These are phyloP conservation scores for Meriones unguiculatus DNA, from an alignment of 2,113 vertebrate species.

Conservation along the genomic window DNA sequence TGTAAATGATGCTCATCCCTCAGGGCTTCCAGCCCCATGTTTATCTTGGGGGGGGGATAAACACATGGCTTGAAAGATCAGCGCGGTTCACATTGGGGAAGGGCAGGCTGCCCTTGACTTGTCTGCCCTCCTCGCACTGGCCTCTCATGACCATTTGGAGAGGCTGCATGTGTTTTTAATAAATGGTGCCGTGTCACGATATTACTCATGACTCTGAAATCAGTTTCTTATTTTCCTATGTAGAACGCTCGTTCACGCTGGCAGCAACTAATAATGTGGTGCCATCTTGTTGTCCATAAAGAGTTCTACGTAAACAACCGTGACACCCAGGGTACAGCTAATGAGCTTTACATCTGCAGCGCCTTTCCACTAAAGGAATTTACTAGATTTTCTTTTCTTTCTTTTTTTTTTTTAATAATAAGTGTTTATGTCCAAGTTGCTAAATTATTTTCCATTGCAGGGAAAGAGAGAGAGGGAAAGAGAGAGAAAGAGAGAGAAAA, in stretches of 20 bases:
- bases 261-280: conserved; percentile 39
- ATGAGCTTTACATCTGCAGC: conserved; percentile 48
- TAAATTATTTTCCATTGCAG: conserved; percentile 44
- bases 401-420: conserved; percentile 28
- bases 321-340: conserved; percentile 34
- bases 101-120: conserved; percentile 55
- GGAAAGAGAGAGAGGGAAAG: not conserved
- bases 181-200: conserved; percentile 32
- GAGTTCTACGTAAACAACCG: conserved; percentile 34
- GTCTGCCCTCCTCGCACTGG: conserved; percentile 64
- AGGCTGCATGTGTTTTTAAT: conserved; percentile 59
- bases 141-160: conserved; percentile 10
- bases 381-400: conserved; percentile 48
- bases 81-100: not conserved
- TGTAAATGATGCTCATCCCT: not conserved
- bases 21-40: conserved; percentile 40
- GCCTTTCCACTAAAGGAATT: conserved; percentile 49
- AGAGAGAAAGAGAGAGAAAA: conserved; percentile 17
- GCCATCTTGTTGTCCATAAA: conserved; percentile 50
- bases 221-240: conserved; percentile 57
- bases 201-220: conserved; percentile 52
- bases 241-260: conserved; percentile 9
- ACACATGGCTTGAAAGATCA: conserved; percentile 24
- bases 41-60: conserved; percentile 30
- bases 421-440: conserved; percentile 57